Conservation (phyloP, 2,888 invertebrate genomes). For the Archips xylosteana region DNA sequence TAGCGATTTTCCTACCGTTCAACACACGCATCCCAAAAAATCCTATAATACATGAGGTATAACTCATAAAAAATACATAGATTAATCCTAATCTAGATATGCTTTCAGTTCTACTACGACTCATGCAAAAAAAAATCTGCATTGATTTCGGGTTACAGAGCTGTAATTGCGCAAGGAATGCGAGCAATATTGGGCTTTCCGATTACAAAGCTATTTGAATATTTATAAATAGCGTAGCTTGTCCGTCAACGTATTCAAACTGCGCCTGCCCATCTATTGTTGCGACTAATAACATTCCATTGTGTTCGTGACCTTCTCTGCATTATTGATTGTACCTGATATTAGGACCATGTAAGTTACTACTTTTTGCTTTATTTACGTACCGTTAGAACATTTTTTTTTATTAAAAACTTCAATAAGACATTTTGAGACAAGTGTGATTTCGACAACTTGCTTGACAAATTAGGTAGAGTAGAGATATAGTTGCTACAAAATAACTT, state of each 20-base stretch:
- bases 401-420: background rate
- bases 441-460: background rate
- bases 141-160: background rate
- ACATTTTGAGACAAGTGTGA: slow-evolving; percentile 9
- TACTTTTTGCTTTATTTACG: slow-evolving; percentile 14
- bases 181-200: slow-evolving; percentile 25
- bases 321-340: slow-evolving; percentile 52
- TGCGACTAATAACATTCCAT: slow-evolving; percentile 69
- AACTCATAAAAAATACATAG: too few relatives aligned
- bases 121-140: background rate
- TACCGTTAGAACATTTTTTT: background rate
- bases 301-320: slow-evolving; percentile 71
- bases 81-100: background rate
- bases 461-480: slow-evolving; percentile 4
- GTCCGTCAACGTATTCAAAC: slow-evolving; percentile 60
- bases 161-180: slow-evolving; percentile 20
- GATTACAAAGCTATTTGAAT: slow-evolving; percentile 34
- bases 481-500: background rate
- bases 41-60: too few relatives aligned
- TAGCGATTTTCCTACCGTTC: too few relatives aligned
- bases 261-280: slow-evolving; percentile 70
- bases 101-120: background rate
- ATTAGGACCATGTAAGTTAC: slow-evolving; percentile 50
- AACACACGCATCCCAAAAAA: too few relatives aligned
- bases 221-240: slow-evolving; percentile 48